Conservation (phyloP, 2,113 vertebrate genomes). For the Meleagris gallopavo region DNA sequence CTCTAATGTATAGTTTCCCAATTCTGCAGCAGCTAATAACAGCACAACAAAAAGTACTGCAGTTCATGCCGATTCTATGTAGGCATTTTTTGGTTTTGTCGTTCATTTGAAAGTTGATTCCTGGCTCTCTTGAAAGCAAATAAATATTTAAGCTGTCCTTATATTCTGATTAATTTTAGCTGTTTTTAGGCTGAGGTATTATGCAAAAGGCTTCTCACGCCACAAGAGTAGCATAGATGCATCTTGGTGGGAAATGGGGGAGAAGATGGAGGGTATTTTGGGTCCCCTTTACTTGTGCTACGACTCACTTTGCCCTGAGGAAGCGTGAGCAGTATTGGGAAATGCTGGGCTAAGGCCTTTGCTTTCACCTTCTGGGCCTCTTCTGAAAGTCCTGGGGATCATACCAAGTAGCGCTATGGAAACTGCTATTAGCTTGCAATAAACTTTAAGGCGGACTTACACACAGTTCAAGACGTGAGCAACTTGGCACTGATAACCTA, state of each 20-base stretch:
- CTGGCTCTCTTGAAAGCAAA: not conserved
- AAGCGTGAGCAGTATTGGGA: not conserved
- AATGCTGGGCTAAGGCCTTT: not conserved
- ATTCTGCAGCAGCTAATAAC: not conserved
- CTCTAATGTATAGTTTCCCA: not conserved
- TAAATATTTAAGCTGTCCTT: not conserved
- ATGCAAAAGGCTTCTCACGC: not conserved
- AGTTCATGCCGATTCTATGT: not conserved
- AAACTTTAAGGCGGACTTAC: not conserved
- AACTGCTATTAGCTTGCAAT: not conserved
- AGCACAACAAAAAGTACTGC: not conserved
- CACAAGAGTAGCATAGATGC: not conserved
- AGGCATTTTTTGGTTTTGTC: not conserved
- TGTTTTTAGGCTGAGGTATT: not conserved
- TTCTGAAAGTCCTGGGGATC: not conserved
- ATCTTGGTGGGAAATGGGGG: not conserved
- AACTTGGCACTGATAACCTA: not conserved
- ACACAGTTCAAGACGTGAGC: not conserved
- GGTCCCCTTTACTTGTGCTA: not conserved
- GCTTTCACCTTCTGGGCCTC: not conserved
- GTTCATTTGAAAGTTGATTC: not conserved
- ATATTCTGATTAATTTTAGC: not conserved
- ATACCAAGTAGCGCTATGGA: not conserved
- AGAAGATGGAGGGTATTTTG: not conserved
- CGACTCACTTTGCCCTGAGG: not conserved